Evolutionary conservation across 2,113 vertebrate species (phyloP).

Genomic region (Cercocebus atys): DNA sequence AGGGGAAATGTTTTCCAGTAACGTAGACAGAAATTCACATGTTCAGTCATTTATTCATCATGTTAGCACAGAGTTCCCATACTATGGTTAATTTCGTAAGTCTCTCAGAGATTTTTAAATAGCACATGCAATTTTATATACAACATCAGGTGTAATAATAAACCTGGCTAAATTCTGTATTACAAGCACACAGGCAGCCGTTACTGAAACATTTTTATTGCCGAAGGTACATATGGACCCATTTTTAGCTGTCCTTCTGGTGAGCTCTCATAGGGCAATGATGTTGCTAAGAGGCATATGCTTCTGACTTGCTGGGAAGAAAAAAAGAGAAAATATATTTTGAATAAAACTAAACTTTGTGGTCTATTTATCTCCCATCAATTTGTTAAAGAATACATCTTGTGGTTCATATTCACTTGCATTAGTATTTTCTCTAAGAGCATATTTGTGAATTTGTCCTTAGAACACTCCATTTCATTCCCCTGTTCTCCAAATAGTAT

Average conservation of each 20-base stretch:
- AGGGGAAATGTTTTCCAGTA: neutral
- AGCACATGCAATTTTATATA: neutral
- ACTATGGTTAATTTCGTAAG: slow-evolving; percentile 42
- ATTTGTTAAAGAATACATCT: slow-evolving; percentile 38
- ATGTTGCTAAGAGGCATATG: slow-evolving; percentile 7
- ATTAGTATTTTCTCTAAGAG: slow-evolving; percentile 31
- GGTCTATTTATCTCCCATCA: slow-evolving; percentile 29
- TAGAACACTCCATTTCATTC: neutral
- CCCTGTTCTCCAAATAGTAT: neutral
- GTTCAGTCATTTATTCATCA: slow-evolving; percentile 7
- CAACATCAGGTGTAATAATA: slow-evolving; percentile 8
- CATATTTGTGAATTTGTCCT: slow-evolving; percentile 3
- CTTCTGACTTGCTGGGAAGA: slow-evolving; percentile 8
- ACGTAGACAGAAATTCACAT: neutral
- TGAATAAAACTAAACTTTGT: slow-evolving; percentile 40
- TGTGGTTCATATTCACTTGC: neutral
- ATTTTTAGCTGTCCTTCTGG: neutral
- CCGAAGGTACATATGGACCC: neutral
- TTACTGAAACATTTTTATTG: slow-evolving; percentile 28
- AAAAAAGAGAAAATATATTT: slow-evolving; percentile 26
- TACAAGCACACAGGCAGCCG: neutral
- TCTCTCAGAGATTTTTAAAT: slow-evolving; percentile 24
- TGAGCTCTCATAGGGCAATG: neutral
- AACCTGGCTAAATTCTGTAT: slow-evolving; percentile 34
- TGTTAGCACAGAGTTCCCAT: slow-evolving; percentile 14